A percentile compares a stretch with the other conserved stretches of the same genome.
phyloP scores from a whole-genome alignment of 2,113 vertebrate genomes.

The Trachemys scripta region DNA sequence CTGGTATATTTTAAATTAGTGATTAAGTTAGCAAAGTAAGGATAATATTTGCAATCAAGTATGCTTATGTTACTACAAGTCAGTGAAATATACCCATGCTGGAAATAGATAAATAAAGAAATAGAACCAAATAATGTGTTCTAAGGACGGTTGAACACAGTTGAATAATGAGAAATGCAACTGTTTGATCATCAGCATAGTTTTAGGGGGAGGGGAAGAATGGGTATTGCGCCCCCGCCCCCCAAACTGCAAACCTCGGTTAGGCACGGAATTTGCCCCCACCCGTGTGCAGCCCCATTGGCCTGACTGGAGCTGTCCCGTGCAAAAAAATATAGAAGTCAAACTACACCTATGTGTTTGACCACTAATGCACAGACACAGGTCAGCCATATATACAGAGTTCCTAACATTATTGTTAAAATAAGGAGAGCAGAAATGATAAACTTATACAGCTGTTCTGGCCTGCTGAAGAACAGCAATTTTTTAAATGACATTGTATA shows the following conservation, averaged over 20 bases:
- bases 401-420: not conserved
- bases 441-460: not conserved
- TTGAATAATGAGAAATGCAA: not conserved
- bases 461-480: not conserved
- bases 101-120: not conserved
- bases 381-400: not conserved
- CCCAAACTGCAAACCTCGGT: not conserved
- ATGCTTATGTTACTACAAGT: not conserved
- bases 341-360: not conserved
- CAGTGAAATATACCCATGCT: not conserved
- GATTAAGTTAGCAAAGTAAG: not conserved
- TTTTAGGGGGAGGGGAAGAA: too few species aligned
- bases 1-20: not conserved
- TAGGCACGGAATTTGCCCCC: too few species aligned
- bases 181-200: too few species aligned
- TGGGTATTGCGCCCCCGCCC: too few species aligned
- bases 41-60: not conserved
- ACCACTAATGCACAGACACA: not conserved
- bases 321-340: not conserved
- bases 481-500: not conserved
- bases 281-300: too few species aligned
- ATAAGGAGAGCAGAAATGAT: not conserved
- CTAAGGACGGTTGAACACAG: not conserved
- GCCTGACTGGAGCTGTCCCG: too few species aligned
- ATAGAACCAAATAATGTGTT: not conserved